Evolutionary conservation across 53 echinoderm and acorn worm genomes (phyloP).

Genomic region (Echinarachnius parma): DNA sequence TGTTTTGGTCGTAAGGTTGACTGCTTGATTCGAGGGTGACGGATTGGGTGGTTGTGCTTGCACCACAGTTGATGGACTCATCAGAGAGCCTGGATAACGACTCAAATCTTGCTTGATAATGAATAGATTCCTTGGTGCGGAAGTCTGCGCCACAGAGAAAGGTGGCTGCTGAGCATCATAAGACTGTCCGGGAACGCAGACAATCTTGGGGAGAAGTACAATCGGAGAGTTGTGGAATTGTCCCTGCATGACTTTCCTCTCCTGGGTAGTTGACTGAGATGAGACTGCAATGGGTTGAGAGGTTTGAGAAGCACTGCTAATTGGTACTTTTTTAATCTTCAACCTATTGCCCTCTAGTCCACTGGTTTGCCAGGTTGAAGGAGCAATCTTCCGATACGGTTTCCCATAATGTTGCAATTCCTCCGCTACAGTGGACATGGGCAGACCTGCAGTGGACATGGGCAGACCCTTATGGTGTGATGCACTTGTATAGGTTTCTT

Average conservation of each 20-base stretch:
- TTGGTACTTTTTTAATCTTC: slow-evolving; percentile 7
- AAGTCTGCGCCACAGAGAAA: not conserved
- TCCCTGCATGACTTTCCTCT: not conserved
- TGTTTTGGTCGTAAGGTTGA: no score
- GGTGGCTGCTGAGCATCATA: slow-evolving; percentile 5
- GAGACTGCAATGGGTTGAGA: not conserved
- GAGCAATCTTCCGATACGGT: not conserved
- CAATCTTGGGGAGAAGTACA: slow-evolving; percentile 21
- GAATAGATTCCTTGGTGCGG: not conserved
- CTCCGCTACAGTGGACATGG: no score
- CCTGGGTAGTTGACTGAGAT: not conserved
- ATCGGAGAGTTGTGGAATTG: slow-evolving; percentile 25
- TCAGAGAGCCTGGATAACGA: no score
- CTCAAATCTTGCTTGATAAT: no score
- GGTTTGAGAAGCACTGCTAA: not conserved
- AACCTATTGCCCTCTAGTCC: slow-evolving; percentile 1
- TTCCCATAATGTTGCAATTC: not conserved
- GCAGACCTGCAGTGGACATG: no score
- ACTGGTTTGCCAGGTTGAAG: not conserved
- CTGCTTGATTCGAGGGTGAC: no score
- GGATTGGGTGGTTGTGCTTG: no score
- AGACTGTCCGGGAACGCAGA: slow-evolving; percentile 16
- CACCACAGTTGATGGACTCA: no score
- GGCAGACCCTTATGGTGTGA: no score
- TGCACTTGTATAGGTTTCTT: no score